Percentiles rank a stretch among this genome's conserved stretches.
These are phyloP conservation scores for Galaxea fascicularis DNA, from an alignment of 92 coral and sea anemone species.

Conservation along the genomic window DNA sequence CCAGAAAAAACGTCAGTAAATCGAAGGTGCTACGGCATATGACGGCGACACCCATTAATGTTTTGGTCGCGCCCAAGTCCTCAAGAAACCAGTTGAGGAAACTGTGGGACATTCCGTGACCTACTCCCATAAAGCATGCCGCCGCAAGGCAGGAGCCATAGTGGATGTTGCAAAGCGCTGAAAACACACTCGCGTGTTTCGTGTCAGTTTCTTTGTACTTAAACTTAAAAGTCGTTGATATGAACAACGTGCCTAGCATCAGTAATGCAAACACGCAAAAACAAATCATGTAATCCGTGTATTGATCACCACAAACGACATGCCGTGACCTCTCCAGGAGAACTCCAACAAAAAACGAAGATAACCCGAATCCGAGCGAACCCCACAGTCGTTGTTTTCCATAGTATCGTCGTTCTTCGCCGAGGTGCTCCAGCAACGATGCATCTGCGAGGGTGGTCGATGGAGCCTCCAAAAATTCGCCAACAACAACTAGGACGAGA, in stretches of 20 bases:
- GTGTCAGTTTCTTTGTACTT: constrained; percentile 78
- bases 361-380: constrained; percentile 98
- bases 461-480: constrained; percentile 97
- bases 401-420: constrained; percentile 92
- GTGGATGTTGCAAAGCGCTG: constrained; percentile 84
- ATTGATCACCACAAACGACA: constrained; percentile 87
- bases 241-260: constrained; percentile 84
- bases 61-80: constrained; percentile 95
- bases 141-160: constrained; percentile 94
- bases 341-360: constrained; percentile 91
- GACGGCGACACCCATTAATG: constrained; percentile 95
- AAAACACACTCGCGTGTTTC: constrained; percentile 67
- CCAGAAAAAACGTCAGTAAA: constrained; percentile 87
- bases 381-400: constrained; percentile 99
- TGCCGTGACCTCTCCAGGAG: constrained; percentile 92
- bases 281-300: constrained; percentile 94
- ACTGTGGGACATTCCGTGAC: constrained; percentile 95
- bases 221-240: constrained; percentile 88
- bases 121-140: constrained; percentile 97
- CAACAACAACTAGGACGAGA: constrained; percentile 90
- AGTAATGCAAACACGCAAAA: constrained; percentile 87
- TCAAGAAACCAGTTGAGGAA: constrained; percentile 97
- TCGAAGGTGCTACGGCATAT: constrained; percentile 87
- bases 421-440: constrained; percentile 93
- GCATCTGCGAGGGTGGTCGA: constrained; percentile 95